These are phyloP conservation scores for Hypena proboscidalis DNA, from an alignment of 2,888 invertebrate species.

Conservation along the genomic window DNA sequence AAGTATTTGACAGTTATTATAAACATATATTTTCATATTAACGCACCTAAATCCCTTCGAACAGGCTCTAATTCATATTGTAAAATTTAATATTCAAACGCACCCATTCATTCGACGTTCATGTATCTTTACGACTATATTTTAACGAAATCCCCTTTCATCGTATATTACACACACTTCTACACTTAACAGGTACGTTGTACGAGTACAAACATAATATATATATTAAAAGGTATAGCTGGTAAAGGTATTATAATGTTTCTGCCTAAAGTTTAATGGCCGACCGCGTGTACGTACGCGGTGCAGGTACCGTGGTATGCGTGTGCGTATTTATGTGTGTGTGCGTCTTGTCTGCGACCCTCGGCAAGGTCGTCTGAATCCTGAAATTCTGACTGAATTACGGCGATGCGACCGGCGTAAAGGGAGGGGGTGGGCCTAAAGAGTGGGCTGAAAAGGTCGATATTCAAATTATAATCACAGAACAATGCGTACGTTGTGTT, in stretches of 20 bases:
- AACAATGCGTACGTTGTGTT: constrained; percentile 49
- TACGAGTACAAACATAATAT: constrained; percentile 1
- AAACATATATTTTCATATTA: background rate
- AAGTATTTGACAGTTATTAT: background rate
- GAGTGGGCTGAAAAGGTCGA: constrained; percentile 54
- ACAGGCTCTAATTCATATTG: constrained; percentile 13
- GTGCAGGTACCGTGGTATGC: constrained; percentile 53
- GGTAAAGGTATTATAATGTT: constrained; percentile 24
- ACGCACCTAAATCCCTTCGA: constrained; percentile 3
- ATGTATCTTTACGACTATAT: constrained; percentile 29
- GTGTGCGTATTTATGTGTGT: constrained; percentile 55
- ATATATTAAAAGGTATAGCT: constrained; percentile 9
- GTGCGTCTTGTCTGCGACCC: constrained; percentile 78
- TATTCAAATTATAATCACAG: constrained; percentile 60
- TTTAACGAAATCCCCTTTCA: constrained; percentile 30
- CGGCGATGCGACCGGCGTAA: constrained; percentile 45
- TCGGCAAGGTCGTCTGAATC: constrained; percentile 77
- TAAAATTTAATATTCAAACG: constrained; percentile 23
- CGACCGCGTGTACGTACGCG: constrained; percentile 40
- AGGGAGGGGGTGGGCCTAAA: constrained; percentile 29
- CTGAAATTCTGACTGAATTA: constrained; percentile 63
- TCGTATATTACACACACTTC: constrained; percentile 27
- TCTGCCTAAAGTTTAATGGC: constrained; percentile 60
- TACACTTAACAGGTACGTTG: constrained; percentile 7
- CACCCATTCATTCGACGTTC: constrained; percentile 25